Conservation (phyloP, 2,797 vertebrate genomes). For the Helarctos malayanus region DNA sequence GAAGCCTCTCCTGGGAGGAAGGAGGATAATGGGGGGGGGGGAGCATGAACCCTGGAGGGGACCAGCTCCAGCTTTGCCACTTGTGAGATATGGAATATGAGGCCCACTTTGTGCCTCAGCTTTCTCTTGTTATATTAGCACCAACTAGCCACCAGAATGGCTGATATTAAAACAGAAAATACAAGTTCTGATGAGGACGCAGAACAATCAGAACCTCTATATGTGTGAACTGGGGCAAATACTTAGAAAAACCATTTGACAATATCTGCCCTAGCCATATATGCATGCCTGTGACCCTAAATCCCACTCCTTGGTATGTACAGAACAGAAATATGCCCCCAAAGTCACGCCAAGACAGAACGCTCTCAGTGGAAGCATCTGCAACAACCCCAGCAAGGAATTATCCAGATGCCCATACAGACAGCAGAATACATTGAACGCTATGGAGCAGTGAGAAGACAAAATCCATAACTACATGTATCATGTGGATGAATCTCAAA, state of each 20-base stretch:
- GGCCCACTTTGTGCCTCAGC: neutral
- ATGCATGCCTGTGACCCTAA: neutral
- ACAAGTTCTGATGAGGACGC: rapidly evolving
- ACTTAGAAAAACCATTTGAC: neutral
- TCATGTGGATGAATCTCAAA: neutral
- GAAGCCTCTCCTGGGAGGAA: neutral
- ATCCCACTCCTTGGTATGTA: neutral
- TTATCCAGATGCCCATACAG: neutral
- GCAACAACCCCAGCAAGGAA: neutral
- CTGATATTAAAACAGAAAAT: neutral
- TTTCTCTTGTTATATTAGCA: neutral
- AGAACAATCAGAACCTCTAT: neutral
- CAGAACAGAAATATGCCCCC: neutral
- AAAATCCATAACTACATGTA: neutral
- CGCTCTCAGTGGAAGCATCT: neutral
- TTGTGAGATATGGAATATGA: neutral
- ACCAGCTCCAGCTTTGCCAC: neutral
- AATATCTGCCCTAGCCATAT: neutral
- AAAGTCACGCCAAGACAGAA: neutral
- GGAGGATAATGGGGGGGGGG: rapidly evolving
- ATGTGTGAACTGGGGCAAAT: neutral
- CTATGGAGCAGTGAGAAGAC: neutral
- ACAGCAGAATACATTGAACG: neutral
- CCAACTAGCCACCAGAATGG: neutral
- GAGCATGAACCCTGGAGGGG: neutral